phyloP scores from a whole-genome alignment of 2,888 invertebrate genomes.

The Diaperis boleti region DNA sequence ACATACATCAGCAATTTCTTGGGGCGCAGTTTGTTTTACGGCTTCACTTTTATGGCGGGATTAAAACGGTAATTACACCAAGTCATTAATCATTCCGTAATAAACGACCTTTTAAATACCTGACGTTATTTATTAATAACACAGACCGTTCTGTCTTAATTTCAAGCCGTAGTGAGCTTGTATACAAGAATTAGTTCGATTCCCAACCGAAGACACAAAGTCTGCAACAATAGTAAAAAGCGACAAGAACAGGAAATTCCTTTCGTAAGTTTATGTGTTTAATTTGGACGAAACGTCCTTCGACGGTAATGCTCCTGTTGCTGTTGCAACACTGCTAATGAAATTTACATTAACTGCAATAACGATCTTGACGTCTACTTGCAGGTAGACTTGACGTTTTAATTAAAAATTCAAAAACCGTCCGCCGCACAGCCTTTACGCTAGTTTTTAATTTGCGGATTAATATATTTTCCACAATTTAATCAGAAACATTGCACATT shows the following conservation, averaged over 20 bases:
- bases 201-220: background rate
- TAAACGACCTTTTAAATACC: constrained; percentile 14
- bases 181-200: background rate
- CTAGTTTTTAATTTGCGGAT: constrained; percentile 27
- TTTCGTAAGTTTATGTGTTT: constrained; percentile 25
- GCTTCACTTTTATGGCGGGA: constrained; percentile 11
- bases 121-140: constrained; percentile 21
- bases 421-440: background rate
- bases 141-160: background rate
- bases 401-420: constrained; percentile 27
- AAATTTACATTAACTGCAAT: constrained; percentile 25
- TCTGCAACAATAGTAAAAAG: constrained; percentile 10
- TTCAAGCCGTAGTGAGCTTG: background rate
- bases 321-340: constrained; percentile 17
- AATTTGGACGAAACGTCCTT: constrained; percentile 22
- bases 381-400: constrained; percentile 18
- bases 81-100: constrained; percentile 20
- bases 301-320: constrained; percentile 20
- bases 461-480: constrained; percentile 36
- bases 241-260: constrained; percentile 19
- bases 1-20: constrained; percentile 14
- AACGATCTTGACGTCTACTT: constrained; percentile 11
- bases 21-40: constrained; percentile 13
- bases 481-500: constrained; percentile 35
- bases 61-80: constrained; percentile 25